These are phyloP conservation scores for Molanna angustata DNA, from an alignment of 2,888 invertebrate species.

Conservation along the genomic window DNA sequence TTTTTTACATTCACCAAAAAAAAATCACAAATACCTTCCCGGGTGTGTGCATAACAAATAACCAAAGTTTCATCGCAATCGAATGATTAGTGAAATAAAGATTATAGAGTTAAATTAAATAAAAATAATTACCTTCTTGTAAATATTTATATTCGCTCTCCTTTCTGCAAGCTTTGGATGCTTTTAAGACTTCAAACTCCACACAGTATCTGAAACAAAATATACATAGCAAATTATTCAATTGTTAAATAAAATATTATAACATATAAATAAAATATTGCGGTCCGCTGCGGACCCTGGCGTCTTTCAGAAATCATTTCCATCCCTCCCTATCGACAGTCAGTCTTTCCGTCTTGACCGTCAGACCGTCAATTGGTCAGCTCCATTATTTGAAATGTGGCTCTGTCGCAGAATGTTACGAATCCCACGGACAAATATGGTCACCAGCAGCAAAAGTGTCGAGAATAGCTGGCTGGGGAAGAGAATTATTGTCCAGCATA, in stretches of 20 bases:
- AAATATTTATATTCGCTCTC: constrained; percentile 69
- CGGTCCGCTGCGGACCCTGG: neutral
- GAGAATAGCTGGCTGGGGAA: neutral
- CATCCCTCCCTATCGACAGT: too few relatives aligned
- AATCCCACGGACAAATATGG: neutral
- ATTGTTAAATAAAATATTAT: too few relatives aligned
- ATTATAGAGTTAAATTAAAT: too few relatives aligned
- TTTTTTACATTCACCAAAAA: too few relatives aligned
- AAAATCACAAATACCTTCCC: too few relatives aligned
- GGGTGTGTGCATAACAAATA: too few relatives aligned
- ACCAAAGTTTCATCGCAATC: too few relatives aligned
- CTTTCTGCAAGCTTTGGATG: constrained; percentile 76
- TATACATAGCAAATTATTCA: too few relatives aligned
- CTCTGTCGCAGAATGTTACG: neutral
- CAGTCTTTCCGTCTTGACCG: too few relatives aligned
- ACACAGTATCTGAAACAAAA: constrained; percentile 76
- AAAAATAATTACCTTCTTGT: constrained; percentile 72
- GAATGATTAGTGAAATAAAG: too few relatives aligned
- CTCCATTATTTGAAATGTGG: neutral
- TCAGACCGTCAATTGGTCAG: too few relatives aligned
- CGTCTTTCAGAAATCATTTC: too few relatives aligned
- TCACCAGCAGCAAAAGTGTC: neutral
- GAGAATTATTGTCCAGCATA: neutral
- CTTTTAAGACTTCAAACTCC: constrained; percentile 78
- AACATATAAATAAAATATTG: neutral